These are phyloP conservation scores for Pandion haliaetus DNA, from an alignment of 2,113 vertebrate species.

Conservation along the genomic window DNA sequence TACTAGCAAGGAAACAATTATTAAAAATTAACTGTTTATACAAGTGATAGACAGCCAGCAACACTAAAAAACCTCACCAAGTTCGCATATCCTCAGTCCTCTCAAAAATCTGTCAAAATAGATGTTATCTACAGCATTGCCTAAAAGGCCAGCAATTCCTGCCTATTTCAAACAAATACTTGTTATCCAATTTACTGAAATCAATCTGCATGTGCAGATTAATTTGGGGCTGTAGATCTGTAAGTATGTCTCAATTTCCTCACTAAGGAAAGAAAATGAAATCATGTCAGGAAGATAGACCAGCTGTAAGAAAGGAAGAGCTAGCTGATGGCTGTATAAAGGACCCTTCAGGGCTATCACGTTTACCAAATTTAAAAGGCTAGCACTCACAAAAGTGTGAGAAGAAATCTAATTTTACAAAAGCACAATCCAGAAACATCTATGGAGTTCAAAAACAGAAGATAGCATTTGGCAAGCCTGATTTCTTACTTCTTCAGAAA, in stretches of 20 bases:
- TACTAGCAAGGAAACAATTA: background rate
- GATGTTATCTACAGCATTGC: background rate
- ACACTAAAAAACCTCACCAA: background rate
- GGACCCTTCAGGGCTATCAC: background rate
- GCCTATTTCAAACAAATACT: background rate
- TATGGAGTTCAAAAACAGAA: background rate
- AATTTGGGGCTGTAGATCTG: background rate
- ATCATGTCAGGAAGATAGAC: background rate
- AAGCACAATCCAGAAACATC: background rate
- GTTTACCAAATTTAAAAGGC: background rate
- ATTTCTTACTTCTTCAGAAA: background rate
- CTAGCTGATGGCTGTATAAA: background rate
- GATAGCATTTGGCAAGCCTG: background rate
- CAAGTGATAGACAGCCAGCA: background rate
- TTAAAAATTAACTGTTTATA: background rate
- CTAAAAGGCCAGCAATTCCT: background rate
- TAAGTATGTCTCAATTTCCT: background rate
- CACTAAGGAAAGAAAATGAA: conserved; percentile 6
- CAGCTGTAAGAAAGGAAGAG: background rate
- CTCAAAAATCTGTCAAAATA: background rate
- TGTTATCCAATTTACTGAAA: conserved; percentile 1
- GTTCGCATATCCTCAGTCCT: background rate
- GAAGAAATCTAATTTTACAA: background rate
- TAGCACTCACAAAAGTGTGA: background rate
- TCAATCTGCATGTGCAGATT: conserved; percentile 15